Evolutionary conservation across 2,888 invertebrate species (phyloP).

Genomic region (Mellilla xanthometata): DNA sequence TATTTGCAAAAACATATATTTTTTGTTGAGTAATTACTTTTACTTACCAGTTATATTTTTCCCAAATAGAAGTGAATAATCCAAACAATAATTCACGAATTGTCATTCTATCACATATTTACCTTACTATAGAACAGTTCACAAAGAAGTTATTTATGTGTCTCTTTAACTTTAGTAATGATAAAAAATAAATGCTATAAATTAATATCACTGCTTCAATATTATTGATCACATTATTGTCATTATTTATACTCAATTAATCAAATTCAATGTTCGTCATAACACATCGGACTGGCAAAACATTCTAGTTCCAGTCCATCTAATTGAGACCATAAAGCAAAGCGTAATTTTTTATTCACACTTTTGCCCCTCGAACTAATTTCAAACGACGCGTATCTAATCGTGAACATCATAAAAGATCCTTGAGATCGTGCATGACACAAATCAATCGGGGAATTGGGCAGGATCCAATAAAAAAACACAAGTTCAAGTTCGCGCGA

Average conservation of each 20-base stretch:
- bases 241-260: constrained; percentile 8
- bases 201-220: constrained; percentile 29
- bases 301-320: constrained; percentile 14
- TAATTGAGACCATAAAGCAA: constrained; percentile 12
- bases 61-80: constrained; percentile 11
- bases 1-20: too few relatives aligned
- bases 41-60: constrained; percentile 16
- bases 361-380: constrained; percentile 65
- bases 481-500: constrained; percentile 71
- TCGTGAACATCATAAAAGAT: constrained; percentile 73
- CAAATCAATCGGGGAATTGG: constrained; percentile 65
- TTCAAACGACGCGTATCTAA: constrained; percentile 70
- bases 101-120: not conserved
- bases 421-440: constrained; percentile 63
- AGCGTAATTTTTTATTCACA: constrained; percentile 63
- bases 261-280: constrained; percentile 26
- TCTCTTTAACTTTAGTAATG: too few relatives aligned
- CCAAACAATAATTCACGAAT: constrained; percentile 5
- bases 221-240: constrained; percentile 33
- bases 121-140: too few relatives aligned
- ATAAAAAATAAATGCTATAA: constrained; percentile 29
- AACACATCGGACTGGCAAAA: constrained; percentile 10
- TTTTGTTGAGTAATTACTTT: too few relatives aligned
- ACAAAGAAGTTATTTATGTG: too few relatives aligned
- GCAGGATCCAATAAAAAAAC: constrained; percentile 41